Conservation (phyloP, 2,113 vertebrate species). For the Heliornis fulica region DNA sequence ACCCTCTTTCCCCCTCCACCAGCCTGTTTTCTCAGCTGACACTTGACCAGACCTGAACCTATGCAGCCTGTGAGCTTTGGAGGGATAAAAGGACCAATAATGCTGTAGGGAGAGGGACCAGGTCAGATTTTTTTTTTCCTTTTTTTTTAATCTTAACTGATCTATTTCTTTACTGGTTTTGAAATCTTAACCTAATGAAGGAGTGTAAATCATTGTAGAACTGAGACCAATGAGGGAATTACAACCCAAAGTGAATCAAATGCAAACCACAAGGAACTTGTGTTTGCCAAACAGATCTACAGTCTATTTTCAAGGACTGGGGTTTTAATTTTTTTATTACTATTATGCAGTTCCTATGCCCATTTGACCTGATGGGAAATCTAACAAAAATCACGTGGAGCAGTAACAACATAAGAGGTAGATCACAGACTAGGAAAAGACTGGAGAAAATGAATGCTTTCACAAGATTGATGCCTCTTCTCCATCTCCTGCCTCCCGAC, state of each 20-base stretch:
- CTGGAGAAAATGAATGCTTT: constrained; percentile 57
- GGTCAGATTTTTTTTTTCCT: background rate
- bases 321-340: background rate
- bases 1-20: background rate
- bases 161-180: background rate
- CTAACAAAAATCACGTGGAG: constrained; percentile 1
- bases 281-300: background rate
- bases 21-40: background rate
- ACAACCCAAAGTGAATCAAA: background rate
- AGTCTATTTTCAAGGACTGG: background rate
- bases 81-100: background rate
- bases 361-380: background rate
- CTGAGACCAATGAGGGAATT: background rate
- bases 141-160: background rate
- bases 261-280: background rate
- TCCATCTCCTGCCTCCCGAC: background rate
- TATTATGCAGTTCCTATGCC: background rate
- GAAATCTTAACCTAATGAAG: background rate
- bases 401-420: background rate
- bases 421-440: constrained; percentile 62
- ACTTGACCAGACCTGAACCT: background rate
- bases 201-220: background rate
- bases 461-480: constrained; percentile 24
- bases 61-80: background rate
- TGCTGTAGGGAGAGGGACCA: background rate